Conservation (phyloP, 2,113 vertebrate genomes). For the Rynchops niger region DNA sequence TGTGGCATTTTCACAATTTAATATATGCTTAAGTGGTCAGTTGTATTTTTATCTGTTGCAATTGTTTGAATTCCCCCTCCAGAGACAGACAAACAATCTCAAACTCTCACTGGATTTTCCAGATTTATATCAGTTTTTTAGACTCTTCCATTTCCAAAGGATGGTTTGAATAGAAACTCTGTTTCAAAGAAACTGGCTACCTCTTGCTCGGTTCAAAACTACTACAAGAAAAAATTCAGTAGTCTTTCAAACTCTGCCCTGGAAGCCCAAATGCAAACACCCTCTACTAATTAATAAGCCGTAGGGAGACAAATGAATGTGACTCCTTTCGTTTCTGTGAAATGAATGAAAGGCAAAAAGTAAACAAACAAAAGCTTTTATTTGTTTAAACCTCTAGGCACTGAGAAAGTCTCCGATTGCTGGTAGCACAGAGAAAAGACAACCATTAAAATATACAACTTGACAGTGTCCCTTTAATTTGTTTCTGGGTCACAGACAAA, state of each 20-base stretch:
- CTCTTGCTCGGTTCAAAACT: not conserved
- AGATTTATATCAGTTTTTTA: not conserved
- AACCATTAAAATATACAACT: constrained; percentile 15
- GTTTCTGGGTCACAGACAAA: constrained; percentile 45
- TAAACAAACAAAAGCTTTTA: constrained; percentile 31
- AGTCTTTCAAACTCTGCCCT: not conserved
- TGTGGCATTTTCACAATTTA: not conserved
- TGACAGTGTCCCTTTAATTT: constrained; percentile 34
- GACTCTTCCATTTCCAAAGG: not conserved
- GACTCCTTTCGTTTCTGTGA: not conserved
- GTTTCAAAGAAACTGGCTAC: too few species aligned
- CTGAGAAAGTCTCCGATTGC: not conserved
- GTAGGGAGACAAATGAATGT: not conserved
- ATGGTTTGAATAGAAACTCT: not conserved
- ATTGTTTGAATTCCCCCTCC: not conserved
- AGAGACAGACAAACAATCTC: not conserved
- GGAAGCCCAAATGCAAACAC: not conserved
- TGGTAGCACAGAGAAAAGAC: not conserved
- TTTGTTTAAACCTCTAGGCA: constrained; percentile 21
- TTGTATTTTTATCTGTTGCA: not conserved
- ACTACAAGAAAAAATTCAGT: not conserved
- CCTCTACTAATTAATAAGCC: not conserved
- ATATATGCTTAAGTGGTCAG: not conserved
- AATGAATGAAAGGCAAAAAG: not conserved
- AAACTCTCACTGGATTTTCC: not conserved